These are phyloP conservation scores for Andrena praecox DNA, from an alignment of 2,888 invertebrate genomes.

Conservation along the genomic window DNA sequence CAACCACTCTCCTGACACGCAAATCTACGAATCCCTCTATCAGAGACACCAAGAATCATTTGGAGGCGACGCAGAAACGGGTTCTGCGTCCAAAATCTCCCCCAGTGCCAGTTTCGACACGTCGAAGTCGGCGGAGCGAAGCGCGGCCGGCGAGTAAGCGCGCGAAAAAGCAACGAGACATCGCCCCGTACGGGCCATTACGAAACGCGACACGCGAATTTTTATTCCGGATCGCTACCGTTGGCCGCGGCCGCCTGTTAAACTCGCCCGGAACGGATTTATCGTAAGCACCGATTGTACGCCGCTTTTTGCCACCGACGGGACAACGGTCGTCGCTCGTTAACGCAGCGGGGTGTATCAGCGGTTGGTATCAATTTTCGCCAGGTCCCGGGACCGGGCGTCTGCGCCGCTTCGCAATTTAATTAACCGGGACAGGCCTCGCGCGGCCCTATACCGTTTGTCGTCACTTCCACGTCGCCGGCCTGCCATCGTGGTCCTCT, in stretches of 20 bases:
- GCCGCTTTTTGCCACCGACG: slow-evolving; percentile 41
- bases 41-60: too few relatives aligned
- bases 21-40: too few relatives aligned
- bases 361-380: slow-evolving; percentile 63
- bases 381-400: slow-evolving; percentile 33
- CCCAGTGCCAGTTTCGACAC: not conserved
- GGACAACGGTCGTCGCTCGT: slow-evolving; percentile 56
- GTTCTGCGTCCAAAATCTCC: not conserved
- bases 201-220: slow-evolving; percentile 42
- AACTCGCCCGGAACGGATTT: slow-evolving; percentile 40
- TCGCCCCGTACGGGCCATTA: slow-evolving; percentile 18
- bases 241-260: not conserved
- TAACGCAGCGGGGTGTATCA: slow-evolving; percentile 54
- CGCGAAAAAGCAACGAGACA: slow-evolving; percentile 15
- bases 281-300: slow-evolving; percentile 46
- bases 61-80: too few relatives aligned
- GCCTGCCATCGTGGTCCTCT: slow-evolving; percentile 2
- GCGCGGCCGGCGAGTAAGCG: not conserved
- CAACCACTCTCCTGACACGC: too few relatives aligned
- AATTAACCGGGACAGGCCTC: slow-evolving; percentile 53
- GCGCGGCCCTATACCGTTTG: slow-evolving; percentile 42
- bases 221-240: slow-evolving; percentile 29
- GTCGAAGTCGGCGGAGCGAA: not conserved
- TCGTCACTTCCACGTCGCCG: slow-evolving; percentile 53
- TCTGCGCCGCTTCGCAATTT: slow-evolving; percentile 25